phyloP scores from a whole-genome alignment of 2,113 vertebrate genomes.

The Prunella himalayana region DNA sequence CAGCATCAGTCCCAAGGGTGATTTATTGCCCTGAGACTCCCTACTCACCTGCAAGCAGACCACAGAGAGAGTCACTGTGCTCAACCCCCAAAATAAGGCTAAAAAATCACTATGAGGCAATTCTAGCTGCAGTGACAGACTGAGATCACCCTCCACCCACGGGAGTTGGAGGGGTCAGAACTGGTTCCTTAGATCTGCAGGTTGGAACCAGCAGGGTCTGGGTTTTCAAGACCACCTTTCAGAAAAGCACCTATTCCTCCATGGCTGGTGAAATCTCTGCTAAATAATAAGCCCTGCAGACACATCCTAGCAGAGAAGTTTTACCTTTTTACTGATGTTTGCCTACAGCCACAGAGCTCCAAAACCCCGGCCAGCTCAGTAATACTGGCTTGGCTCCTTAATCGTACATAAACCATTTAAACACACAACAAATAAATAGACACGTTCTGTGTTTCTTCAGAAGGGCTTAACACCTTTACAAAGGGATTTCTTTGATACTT shows the following conservation, averaged over 20 bases:
- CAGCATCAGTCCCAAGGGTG: neutral
- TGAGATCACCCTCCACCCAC: neutral
- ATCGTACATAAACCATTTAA: conserved; percentile 18
- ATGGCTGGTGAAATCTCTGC: neutral
- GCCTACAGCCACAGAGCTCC: neutral
- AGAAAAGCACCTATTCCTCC: neutral
- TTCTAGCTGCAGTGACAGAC: neutral
- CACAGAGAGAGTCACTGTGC: neutral
- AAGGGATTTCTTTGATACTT: conserved; percentile 53
- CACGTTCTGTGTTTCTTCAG: neutral
- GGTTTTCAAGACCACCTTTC: neutral
- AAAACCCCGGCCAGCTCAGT: neutral
- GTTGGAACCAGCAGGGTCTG: neutral
- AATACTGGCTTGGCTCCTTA: conserved; percentile 41
- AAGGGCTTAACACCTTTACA: conserved; percentile 51
- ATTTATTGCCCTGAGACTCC: neutral
- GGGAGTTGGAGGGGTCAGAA: neutral
- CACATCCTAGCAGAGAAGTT: neutral
- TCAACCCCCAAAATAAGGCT: neutral
- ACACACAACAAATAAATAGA: conserved; percentile 60
- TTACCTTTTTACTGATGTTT: conserved; percentile 18
- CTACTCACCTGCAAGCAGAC: neutral
- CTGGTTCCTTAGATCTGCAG: neutral
- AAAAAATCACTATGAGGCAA: neutral
- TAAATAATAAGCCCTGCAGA: neutral